Evolutionary conservation across 1,140 invertebrate species (phyloP).

Genomic region (Hypothenemus hampei): DNA sequence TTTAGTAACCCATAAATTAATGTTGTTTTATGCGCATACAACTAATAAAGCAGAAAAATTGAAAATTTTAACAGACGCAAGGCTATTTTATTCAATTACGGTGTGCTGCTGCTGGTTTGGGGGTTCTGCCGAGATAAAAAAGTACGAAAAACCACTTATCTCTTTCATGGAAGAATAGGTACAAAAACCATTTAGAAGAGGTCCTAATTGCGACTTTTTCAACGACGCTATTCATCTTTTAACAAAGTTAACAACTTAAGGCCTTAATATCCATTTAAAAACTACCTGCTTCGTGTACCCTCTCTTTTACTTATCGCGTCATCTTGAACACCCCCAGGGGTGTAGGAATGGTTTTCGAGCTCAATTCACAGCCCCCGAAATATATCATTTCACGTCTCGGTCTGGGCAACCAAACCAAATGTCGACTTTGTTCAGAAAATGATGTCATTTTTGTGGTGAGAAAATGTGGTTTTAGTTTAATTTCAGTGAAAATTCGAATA

Average conservation of each 20-base stretch:
- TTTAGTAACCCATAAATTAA: not conserved
- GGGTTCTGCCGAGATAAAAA: conserved; percentile 4
- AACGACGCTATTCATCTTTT: conserved; percentile 21
- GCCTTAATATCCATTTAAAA: conserved; percentile 28
- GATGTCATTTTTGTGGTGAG: too few species aligned
- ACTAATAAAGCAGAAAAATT: too few species aligned
- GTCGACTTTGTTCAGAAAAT: too few species aligned
- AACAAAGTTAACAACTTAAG: conserved; percentile 23
- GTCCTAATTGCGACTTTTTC: conserved; percentile 27
- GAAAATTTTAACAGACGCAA: conserved; percentile 4
- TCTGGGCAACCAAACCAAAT: too few species aligned
- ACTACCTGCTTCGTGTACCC: conserved; percentile 26
- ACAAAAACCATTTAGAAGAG: conserved; percentile 21
- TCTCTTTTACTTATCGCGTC: conserved; percentile 21
- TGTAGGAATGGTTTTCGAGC: conserved; percentile 10
- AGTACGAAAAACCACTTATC: conserved; percentile 26
- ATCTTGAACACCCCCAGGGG: conserved; percentile 19
- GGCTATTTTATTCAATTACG: conserved; percentile 13
- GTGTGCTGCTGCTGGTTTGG: not conserved
- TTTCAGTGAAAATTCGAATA: too few species aligned
- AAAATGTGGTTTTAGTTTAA: too few species aligned
- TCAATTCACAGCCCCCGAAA: too few species aligned
- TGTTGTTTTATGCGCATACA: not conserved
- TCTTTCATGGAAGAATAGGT: conserved; percentile 23
- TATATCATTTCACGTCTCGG: too few species aligned